Base-by-base conservation (phyloP, 2,113 vertebrate genomes). In the Desmodus rotundus region DNA sequence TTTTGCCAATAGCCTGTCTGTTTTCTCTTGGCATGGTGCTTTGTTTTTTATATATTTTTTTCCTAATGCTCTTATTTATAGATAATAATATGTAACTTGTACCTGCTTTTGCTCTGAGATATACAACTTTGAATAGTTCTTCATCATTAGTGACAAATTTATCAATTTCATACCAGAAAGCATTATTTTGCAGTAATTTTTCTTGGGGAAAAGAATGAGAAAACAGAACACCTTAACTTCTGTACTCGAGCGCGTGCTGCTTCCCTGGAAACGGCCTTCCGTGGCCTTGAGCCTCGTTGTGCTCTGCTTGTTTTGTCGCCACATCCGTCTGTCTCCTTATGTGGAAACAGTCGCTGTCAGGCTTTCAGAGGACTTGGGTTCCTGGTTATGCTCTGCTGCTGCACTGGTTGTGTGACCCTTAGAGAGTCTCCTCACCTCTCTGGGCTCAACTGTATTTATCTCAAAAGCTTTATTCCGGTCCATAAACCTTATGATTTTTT, bases 11-110 rank as follows among this genome's bases (percentile, higher is more conserved):
- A 52, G 17, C 5, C 6, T 4, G 5, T 36, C n/a, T 91, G 11
- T 10, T 91, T 78, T 38, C 26, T 92, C 17, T 41, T 45, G 16
- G 16, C 3, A 0, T 41, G 38, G 22, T 8, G 7, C 31, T 81
- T 81, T 36, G 33, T n/a, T 54, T 54, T 93, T 83, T 38, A 41
- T 87, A 63, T 74, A 58, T n/a, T 74, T 56, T n/a, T 15, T 15
- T 2, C n/a, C 15, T 81, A 41, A 43, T 54, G 36, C 19, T n/a
- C 4, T 92, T 16, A 22, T 84, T 92, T 85, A 26, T 87, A 94
- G 93, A 87, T 76, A 83, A 72, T 41, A 78, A 16, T 31, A 13
- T 73, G 11, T 68, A 81, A 73, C 90, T 96, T 92, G 36, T 68
- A 68, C 68, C 43, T 88, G 65, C 7, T 85, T 92, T 93, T 84